Conservation (phyloP, 2,797 vertebrate genomes). For the Chrysocyon brachyurus region DNA sequence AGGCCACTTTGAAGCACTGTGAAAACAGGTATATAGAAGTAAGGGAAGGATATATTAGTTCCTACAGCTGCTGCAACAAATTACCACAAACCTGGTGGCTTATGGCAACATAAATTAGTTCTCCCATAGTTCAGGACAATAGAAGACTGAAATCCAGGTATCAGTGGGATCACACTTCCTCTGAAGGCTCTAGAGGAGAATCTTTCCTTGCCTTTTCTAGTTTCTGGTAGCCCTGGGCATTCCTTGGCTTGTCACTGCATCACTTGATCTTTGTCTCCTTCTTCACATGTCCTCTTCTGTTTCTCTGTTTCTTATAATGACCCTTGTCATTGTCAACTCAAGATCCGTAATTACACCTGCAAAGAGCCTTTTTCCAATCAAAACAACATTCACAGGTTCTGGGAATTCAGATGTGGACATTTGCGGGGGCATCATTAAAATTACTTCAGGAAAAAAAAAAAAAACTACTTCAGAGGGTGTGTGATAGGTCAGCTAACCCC, state of each 20-base stretch:
- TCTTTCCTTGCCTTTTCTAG: neutral
- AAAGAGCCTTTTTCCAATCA: neutral
- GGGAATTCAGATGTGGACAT: neutral
- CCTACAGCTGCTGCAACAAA: neutral
- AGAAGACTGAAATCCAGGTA: neutral
- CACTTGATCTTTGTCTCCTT: neutral
- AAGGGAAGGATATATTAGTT: neutral
- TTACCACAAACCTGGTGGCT: neutral
- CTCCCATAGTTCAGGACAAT: neutral
- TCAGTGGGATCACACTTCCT: neutral
- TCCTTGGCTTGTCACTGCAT: neutral
- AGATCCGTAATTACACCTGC: neutral
- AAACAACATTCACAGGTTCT: neutral
- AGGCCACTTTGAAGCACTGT: neutral
- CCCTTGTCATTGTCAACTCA: neutral
- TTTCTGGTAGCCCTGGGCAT: neutral
- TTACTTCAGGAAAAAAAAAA: neutral
- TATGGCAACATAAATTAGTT: neutral
- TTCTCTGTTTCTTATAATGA: neutral
- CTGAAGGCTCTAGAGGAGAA: neutral
- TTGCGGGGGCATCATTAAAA: neutral
- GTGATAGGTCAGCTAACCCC: neutral
- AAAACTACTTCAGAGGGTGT: neutral
- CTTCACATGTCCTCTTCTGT: neutral
- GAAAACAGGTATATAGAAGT: neutral